Evolutionary conservation across 2,113 vertebrate genomes (phyloP), one percentile per base, ranked within the genome.

Genomic region (Rhinolophus sinicus): DNA sequence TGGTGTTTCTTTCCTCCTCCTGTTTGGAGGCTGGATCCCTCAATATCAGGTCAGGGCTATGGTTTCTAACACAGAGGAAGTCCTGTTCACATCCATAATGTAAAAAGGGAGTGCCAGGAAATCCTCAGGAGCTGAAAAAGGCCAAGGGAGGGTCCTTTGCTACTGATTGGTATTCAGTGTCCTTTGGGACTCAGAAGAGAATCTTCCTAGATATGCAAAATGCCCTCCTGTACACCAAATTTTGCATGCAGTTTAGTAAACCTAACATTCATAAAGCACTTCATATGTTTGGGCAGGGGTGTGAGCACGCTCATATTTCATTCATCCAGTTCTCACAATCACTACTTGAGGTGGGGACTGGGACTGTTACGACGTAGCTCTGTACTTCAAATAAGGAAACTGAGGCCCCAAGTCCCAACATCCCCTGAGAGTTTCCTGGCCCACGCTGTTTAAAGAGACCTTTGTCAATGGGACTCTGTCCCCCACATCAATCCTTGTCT

Each of bases 21-120:
- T 70, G 40, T 67, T 56, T 67, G 40, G 22, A 62, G 44, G 67
- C 69, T 62, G 52, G 35, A n/a, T 56, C 6, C 81, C 77, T 88
- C 10, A 0, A 14, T 38, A 77, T 33, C 72, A 65, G 52, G 56
- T 84, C 64, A n/a, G 62, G 21, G 18, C 64, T 65, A 28, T 75
- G 70, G 86, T 85, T 94, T 75, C 62, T 60, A 35, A 77, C 21
- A 40, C 52, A 60, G 62, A 90, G 72, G 86, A 88, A 88, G 54
- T 70, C 90, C 38, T 72, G 18, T 88, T 76, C 30, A 18, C 28
- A 40, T 70, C 44, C 9, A 6, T 90, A 87, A 35, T 2, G 1
- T 75, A 30, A 82, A 72, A 73, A 56, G 44, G 52, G n/a, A 44
- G 26, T 65, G 19, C 8, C 62, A 40, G 54, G 72, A 86, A 88